These are phyloP conservation scores for Hassar affinis DNA, from an alignment of 2,113 vertebrate species.

Conservation along the genomic window DNA sequence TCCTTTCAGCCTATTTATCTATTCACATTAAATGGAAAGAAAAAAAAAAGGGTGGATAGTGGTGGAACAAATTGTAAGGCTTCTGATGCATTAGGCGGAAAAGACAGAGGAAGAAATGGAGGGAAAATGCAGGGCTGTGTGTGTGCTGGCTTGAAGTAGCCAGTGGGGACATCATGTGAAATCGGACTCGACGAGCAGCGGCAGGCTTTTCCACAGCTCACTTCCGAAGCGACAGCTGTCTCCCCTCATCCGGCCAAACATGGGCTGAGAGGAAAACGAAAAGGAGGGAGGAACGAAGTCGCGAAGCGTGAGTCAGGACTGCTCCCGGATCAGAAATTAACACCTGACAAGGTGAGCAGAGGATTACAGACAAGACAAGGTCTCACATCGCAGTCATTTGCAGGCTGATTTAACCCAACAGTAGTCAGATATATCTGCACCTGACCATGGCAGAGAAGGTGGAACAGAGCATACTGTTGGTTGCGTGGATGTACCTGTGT, in stretches of 20 bases:
- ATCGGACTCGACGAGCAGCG: constrained; percentile 30
- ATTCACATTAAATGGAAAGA: constrained; percentile 19
- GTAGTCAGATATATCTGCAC: constrained; percentile 1
- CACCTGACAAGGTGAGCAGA: constrained; percentile 27
- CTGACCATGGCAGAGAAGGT: constrained; percentile 28
- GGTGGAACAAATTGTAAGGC: not conserved
- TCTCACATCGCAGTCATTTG: constrained; percentile 9
- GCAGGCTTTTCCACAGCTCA: constrained; percentile 30
- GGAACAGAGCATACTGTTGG: not conserved
- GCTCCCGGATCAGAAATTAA: constrained; percentile 26
- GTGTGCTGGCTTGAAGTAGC: constrained; percentile 8
- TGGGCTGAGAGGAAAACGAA: not conserved
- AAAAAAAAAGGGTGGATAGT: not conserved
- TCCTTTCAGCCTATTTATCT: constrained; percentile 25
- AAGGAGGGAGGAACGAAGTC: constrained; percentile 10
- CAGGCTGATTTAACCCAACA: constrained; percentile 14
- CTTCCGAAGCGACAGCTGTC: constrained; percentile 43
- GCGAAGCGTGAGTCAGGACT: not conserved
- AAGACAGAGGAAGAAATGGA: not conserved
- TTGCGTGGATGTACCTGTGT: not conserved
- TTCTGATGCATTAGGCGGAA: constrained; percentile 9
- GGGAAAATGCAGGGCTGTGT: not conserved
- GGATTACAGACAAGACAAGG: constrained; percentile 2
- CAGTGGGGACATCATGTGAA: constrained; percentile 26
- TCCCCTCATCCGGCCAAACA: constrained; percentile 20